Base-by-base conservation (phyloP, 1,140 invertebrate genomes). In the Cherax quadricarinatus region DNA sequence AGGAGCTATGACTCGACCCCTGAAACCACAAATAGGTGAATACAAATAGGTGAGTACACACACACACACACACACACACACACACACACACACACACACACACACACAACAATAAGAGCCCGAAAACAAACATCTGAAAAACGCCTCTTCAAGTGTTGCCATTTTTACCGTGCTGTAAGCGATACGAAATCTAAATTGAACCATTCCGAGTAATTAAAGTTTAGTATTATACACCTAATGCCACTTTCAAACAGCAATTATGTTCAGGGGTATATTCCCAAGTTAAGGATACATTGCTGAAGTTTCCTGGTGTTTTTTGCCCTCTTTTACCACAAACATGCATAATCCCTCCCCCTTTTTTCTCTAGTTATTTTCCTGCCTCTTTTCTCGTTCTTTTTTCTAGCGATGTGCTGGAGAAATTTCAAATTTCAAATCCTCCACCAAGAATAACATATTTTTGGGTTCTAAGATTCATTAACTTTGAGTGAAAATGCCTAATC, bases 191-290 rank as follows among this genome's bases (percentile, higher is more conserved):
- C 70, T 75, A 75, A 75, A 75, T 75, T 75, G 70, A n/a, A n/a
- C 30, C 70, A 75, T 75, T 75, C 24, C 24, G 30, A 75, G 70
- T 75, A 75, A 75, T 75, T 75, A 75, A 75, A 75, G 70, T 75
- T 6, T 4, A 75, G 70, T 30, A 75, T 75, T 75, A 24, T n/a
- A 75, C 70, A 75, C 70, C 24, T 75, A 75, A 75, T 75, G 70
- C 70, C 70, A 75, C 70, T 75, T 75, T 75, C 70, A 24, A 75
- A 75, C 70, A 75, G n/a, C 70, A 75, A 75, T 75, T 75, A 75
- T 30, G 70, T 21, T 75, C n/a, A 75, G 16, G 70, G 30, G 30
- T 41, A 75, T 75, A 75, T 75, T 75, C 70, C n/a, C n/a, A 75
- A 75, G 70, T 75, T 75, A 4, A 30, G 70, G 70, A 75, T 30